A percentile compares a stretch with the other conserved stretches of the same genome.
phyloP scores from a whole-genome alignment of 2,888 invertebrate species.

The Drosophila quasianomalipes region DNA sequence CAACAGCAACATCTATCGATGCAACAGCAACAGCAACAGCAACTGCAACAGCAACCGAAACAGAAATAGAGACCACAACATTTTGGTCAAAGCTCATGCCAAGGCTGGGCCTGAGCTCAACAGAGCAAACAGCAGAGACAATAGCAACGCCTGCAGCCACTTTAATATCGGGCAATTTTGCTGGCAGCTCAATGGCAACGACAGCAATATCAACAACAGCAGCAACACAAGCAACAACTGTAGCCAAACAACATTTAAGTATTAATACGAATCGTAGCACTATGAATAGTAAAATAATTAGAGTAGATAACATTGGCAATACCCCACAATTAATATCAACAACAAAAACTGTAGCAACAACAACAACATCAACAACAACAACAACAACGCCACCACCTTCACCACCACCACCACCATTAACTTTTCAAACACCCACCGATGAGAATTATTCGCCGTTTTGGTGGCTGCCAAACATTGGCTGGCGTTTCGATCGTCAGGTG shows the following conservation, averaged over 20 bases:
- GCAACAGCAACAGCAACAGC: constrained; percentile 6
- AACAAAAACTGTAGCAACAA: constrained; percentile 10
- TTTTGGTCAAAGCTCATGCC: constrained; percentile 77
- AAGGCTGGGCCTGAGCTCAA: constrained; percentile 39
- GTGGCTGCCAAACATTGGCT: constrained; percentile 84
- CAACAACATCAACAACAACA: constrained; percentile 32
- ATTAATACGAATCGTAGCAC: constrained; percentile 75
- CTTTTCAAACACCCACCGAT: constrained; percentile 36
- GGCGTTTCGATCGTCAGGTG: constrained; percentile 79
- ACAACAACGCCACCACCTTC: constrained; percentile 40
- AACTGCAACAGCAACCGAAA: constrained; percentile 13
- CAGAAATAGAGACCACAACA: constrained; percentile 43
- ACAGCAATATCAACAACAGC: constrained; percentile 27
- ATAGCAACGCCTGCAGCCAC: constrained; percentile 23
- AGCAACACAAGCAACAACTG: constrained; percentile 25
- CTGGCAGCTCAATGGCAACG: constrained; percentile 9
- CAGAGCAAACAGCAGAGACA: constrained; percentile 26
- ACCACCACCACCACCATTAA: constrained; percentile 38
- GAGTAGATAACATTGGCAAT: constrained; percentile 56
- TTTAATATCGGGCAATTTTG: background rate
- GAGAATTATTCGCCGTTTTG: constrained; percentile 76
- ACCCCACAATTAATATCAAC: constrained; percentile 32
- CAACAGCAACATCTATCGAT: constrained; percentile 19
- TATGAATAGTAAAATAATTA: constrained; percentile 82
- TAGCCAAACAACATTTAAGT: constrained; percentile 62